Conservation (phyloP, 2,113 vertebrate species). For the Nicator chloris region DNA sequence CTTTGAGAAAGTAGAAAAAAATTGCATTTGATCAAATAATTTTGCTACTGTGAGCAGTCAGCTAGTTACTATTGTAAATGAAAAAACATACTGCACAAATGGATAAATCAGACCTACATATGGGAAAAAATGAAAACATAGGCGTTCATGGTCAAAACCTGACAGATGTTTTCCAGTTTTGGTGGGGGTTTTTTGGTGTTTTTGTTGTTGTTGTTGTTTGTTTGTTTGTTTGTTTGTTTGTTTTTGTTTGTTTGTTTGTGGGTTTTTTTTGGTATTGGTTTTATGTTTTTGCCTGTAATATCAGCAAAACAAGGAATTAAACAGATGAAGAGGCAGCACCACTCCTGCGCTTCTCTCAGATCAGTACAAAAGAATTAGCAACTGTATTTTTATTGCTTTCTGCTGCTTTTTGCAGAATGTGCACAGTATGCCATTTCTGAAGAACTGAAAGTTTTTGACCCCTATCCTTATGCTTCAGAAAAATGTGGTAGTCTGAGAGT, state of each 20-base stretch:
- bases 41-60: background rate
- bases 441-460: background rate
- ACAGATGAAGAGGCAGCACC: background rate
- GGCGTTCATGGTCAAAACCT: background rate
- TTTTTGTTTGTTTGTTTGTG: too few species aligned
- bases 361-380: background rate
- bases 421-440: background rate
- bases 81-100: slow-evolving; percentile 5
- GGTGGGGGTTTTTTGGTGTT: too few species aligned
- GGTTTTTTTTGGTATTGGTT: background rate
- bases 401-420: background rate
- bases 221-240: too few species aligned
- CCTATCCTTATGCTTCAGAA: background rate
- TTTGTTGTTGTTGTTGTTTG: too few species aligned
- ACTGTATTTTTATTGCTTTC: background rate
- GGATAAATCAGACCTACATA: background rate
- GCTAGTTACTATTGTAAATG: background rate
- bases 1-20: background rate
- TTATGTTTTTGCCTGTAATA: background rate
- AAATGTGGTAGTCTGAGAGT: background rate
- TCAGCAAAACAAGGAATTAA: background rate
- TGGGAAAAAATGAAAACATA: slow-evolving; percentile 1
- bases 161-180: background rate
- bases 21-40: background rate
- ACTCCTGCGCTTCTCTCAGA: background rate